Percentiles rank a stretch among this genome's conserved stretches.
These are phyloP conservation scores for Idris sp. DNA, from an alignment of 1,140 invertebrate genomes.

Conservation along the genomic window DNA sequence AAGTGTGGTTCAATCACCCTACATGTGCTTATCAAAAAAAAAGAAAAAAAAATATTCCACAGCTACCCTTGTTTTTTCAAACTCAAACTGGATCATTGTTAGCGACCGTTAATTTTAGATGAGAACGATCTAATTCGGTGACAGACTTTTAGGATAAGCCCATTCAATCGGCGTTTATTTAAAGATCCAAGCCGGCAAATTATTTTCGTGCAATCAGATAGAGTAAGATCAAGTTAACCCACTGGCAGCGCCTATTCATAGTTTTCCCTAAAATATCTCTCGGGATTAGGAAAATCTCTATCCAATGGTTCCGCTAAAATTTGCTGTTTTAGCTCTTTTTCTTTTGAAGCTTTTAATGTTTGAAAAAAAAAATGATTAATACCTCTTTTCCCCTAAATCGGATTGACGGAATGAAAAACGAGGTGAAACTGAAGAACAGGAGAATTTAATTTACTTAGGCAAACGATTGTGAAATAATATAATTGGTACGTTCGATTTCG, in stretches of 20 bases:
- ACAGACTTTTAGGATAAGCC: constrained; percentile 8
- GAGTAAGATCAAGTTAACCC: constrained; percentile 62
- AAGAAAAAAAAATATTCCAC: too few species aligned
- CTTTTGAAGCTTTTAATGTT: too few species aligned
- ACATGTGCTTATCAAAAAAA: too few species aligned
- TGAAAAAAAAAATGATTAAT: too few species aligned
- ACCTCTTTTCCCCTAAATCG: too few species aligned
- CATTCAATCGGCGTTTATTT: constrained; percentile 39
- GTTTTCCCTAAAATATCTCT: constrained; percentile 51
- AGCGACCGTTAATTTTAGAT: constrained; percentile 27
- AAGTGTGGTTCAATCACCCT: too few species aligned
- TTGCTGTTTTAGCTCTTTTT: too few species aligned
- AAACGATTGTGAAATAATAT: constrained; percentile 28
- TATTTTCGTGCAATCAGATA: constrained; percentile 62
- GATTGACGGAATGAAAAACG: too few species aligned
- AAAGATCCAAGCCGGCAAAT: constrained; percentile 22
- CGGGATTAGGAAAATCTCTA: too few species aligned
- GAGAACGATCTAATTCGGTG: background rate
- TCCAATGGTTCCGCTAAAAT: too few species aligned
- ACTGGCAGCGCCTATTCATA: constrained; percentile 65
- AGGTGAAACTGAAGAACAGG: background rate
- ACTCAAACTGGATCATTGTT: constrained; percentile 13
- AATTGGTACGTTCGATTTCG: constrained; percentile 22
- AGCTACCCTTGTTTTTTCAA: too few species aligned
- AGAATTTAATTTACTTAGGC: constrained; percentile 25